Evolutionary conservation across 1,140 invertebrate species (phyloP).

Genomic region (Trachymyrmex septentrionalis): DNA sequence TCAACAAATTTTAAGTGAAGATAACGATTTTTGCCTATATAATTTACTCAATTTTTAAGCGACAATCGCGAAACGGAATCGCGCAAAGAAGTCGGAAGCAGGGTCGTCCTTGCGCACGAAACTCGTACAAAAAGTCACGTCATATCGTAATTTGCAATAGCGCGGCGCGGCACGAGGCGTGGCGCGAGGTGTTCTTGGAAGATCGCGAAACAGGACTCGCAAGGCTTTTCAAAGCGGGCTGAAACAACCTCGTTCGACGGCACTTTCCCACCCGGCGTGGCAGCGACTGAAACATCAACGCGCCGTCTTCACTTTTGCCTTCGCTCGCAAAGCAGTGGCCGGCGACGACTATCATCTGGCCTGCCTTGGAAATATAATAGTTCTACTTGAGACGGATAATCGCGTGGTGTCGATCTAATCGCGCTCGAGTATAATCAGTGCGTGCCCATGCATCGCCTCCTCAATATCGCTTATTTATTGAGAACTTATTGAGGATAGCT

Average conservation of each 20-base stretch:
- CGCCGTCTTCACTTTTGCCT: conserved; percentile 23
- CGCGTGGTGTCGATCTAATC: conserved; percentile 43
- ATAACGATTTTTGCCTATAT: no score
- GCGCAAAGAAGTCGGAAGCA: conserved; percentile 68
- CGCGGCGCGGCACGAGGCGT: conserved; percentile 69
- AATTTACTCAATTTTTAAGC: background rate
- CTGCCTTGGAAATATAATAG: conserved; percentile 37
- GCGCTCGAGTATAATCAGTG: background rate
- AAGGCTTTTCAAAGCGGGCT: conserved; percentile 53
- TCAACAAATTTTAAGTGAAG: no score
- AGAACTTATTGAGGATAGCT: background rate
- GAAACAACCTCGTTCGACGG: conserved; percentile 65
- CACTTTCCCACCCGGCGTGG: conserved; percentile 65
- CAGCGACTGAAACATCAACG: background rate
- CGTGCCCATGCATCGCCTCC: conserved; percentile 11
- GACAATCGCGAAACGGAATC: background rate
- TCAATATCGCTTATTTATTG: background rate
- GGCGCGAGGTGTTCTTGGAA: conserved; percentile 73
- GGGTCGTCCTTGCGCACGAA: conserved; percentile 67
- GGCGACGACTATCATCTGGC: conserved; percentile 15
- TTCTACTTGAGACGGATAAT: conserved; percentile 32
- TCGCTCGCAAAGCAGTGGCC: background rate
- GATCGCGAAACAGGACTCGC: conserved; percentile 68
- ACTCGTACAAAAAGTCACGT: conserved; percentile 17
- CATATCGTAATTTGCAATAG: conserved; percentile 26